Evolutionary conservation across 2,888 invertebrate species (phyloP).

Genomic region (Leptopilina myrica): DNA sequence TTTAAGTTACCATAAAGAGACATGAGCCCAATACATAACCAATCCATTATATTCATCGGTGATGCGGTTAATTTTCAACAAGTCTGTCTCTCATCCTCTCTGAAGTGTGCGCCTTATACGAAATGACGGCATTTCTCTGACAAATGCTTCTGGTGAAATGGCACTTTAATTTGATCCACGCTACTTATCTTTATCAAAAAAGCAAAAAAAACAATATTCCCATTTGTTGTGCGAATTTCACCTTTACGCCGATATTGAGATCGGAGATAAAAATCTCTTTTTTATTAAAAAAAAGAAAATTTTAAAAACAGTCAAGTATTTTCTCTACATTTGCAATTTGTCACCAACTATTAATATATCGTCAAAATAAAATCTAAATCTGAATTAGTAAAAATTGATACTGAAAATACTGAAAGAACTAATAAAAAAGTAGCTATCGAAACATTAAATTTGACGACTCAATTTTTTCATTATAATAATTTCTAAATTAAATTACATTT

Average conservation of each 20-base stretch:
- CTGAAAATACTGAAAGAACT: too few species aligned
- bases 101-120: constrained; percentile 5
- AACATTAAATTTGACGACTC: too few species aligned
- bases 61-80: constrained; percentile 14
- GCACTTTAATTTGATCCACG: neutral
- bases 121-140: constrained; percentile 20
- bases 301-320: too few species aligned
- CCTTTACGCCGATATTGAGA: neutral
- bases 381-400: too few species aligned
- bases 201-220: neutral
- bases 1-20: constrained; percentile 24
- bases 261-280: neutral
- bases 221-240: neutral
- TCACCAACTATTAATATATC: too few species aligned
- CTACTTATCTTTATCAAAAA: too few species aligned
- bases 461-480: too few species aligned
- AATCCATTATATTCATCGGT: neutral
- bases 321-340: too few species aligned
- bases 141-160: constrained; percentile 32
- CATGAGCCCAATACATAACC: constrained; percentile 17
- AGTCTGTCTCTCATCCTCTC: neutral
- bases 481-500: too few species aligned
- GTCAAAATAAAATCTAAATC: too few species aligned
- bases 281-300: too few species aligned
- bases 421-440: too few species aligned